Evolutionary conservation across 1,140 invertebrate genomes (phyloP).

Genomic region (Drosophila insularis): DNA sequence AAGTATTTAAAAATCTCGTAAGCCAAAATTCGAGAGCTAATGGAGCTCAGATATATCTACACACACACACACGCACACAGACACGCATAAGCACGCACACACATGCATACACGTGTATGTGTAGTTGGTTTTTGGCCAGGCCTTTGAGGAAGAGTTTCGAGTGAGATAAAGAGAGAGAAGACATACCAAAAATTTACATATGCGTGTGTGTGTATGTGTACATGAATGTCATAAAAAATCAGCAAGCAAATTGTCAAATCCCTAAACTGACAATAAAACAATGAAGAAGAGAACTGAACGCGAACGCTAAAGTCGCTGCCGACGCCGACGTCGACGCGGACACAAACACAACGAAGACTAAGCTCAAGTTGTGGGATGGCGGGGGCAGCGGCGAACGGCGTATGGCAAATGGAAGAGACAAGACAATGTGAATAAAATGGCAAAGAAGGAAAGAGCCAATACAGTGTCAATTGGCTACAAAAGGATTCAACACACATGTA

Average conservation of each 20-base stretch:
- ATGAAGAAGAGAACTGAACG: slow-evolving; percentile 70
- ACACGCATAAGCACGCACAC: neutral
- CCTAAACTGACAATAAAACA: slow-evolving; percentile 81
- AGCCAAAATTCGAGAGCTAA: slow-evolving; percentile 63
- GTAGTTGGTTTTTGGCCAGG: slow-evolving; percentile 24
- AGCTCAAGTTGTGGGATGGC: neutral
- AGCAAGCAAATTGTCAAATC: slow-evolving; percentile 80
- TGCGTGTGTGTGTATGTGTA: slow-evolving; percentile 43
- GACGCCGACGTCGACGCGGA: slow-evolving; percentile 19
- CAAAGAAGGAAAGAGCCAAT: slow-evolving; percentile 15
- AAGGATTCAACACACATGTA: no score
- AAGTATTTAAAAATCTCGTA: slow-evolving; percentile 77
- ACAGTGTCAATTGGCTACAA: neutral
- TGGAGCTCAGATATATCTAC: slow-evolving; percentile 55
- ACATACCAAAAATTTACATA: slow-evolving; percentile 14
- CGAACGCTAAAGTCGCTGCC: slow-evolving; percentile 17
- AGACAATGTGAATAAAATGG: neutral
- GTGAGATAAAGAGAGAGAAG: neutral
- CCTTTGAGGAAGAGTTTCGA: slow-evolving; percentile 68
- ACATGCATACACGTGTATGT: slow-evolving; percentile 11
- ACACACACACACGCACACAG: slow-evolving; percentile 31
- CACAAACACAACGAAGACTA: neutral
- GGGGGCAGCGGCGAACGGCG: neutral
- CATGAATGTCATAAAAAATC: slow-evolving; percentile 81
- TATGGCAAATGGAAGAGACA: neutral